Base-by-base conservation (phyloP, 2,113 vertebrate genomes). In the Bubo bubo region DNA sequence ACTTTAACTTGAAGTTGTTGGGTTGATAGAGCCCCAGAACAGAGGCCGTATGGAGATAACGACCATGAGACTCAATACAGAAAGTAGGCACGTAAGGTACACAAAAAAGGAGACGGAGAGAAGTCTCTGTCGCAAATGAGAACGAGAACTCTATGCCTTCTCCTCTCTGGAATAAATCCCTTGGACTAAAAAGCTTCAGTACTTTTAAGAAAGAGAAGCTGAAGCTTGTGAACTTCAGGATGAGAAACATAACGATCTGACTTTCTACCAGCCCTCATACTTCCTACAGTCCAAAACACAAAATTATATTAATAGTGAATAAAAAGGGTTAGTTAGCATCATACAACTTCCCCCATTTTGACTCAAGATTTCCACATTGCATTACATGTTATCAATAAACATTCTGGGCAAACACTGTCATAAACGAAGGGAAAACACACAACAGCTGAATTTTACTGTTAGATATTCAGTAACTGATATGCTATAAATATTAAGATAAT, bases 11-110 rank as follows among this genome's bases (percentile, higher is more conserved):
- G 3, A 76, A 53, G 23, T 18, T 28, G 24, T 10, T 27, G 16
- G 18, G 24, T 23, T 43, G 43, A 35, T 3, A 63, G 9, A 92
- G 26, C 8, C 47, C n/a, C 55, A 79, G 45, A 70, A 77, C 0
- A 10, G 26, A 64, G 45, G 24, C 9, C 58, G 7, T 17, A 19
- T 10, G 35, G 28, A 85, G 26, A 19, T 13, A 67, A 72, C 0
- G 0, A 77, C 13, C 37, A 37, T 0, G 4, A 81, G 41, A 76
- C 13, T 59, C 56, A 75, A 4, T 5, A 14, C 3, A 8, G 6
- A 79, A 45, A 79, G 17, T 0, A 62, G 32, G 19, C 2, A 17
- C 1, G 4, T 8, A 34, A 52, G 4, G 12, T 6, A 49, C 17
- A 28, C 18, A 66, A 39, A 66, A 81, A 4, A 35, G 24, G 9